Percentiles rank a stretch among this genome's conserved stretches.
Evolutionary conservation across 2,888 invertebrate species (phyloP).

Genomic region (Taphrorychus bicolor): DNA sequence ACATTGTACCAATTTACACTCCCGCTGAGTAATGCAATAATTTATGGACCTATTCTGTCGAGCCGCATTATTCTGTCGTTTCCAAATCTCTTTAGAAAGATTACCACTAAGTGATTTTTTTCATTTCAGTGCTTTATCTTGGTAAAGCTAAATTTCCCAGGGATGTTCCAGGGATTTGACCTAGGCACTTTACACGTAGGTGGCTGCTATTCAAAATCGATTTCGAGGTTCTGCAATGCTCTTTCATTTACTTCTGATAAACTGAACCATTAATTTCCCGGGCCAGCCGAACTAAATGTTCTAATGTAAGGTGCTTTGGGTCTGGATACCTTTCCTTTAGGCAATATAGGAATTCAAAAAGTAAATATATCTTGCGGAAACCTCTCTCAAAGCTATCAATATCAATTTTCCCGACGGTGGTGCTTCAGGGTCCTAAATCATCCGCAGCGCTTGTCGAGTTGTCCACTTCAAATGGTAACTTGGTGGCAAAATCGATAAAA

Average conservation of each 20-base stretch:
- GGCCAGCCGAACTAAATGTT: conserved; percentile 17
- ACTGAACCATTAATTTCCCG: conserved; percentile 24
- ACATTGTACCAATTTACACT: neutral
- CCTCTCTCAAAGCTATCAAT: neutral
- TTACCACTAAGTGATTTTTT: too few species aligned
- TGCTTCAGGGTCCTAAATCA: conserved; percentile 5
- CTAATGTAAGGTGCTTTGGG: neutral
- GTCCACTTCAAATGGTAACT: conserved; percentile 14
- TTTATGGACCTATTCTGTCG: neutral
- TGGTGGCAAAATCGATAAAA: conserved; percentile 10
- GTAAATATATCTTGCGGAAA: neutral
- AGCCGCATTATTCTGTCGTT: neutral
- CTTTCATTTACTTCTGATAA: conserved; percentile 25
- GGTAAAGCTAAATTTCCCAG: too few species aligned
- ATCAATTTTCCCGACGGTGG: neutral
- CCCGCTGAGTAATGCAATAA: neutral
- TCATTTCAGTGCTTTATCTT: too few species aligned
- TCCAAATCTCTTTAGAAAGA: neutral
- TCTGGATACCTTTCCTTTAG: neutral
- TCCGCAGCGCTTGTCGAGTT: conserved; percentile 2
- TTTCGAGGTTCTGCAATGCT: conserved; percentile 22
- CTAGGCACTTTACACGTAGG: conserved; percentile 19
- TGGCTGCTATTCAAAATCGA: conserved; percentile 28
- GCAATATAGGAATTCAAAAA: neutral
- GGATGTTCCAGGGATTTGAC: conserved; percentile 16